Evolutionary conservation across 2,797 vertebrate genomes (phyloP).

Genomic region (Telmatherina bonti): DNA sequence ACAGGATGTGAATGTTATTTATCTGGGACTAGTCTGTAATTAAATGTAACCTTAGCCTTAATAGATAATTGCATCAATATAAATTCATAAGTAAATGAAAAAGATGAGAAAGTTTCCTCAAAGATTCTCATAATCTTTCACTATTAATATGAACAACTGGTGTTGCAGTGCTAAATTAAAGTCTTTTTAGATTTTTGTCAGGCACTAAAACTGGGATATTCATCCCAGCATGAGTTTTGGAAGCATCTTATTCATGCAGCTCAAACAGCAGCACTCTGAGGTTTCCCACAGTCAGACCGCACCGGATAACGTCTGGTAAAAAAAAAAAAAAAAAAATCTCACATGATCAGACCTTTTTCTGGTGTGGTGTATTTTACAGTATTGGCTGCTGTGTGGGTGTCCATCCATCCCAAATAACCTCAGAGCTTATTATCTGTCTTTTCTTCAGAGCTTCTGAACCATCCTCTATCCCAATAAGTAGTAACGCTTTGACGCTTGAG

Average conservation of each 20-base stretch:
- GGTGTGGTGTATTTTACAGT: conserved; percentile 24
- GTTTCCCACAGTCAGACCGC: not conserved
- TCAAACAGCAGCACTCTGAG: conserved; percentile 21
- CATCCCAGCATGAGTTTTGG: conserved; percentile 8
- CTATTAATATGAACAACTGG: not conserved
- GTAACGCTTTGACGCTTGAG: conserved; percentile 65
- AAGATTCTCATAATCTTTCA: not conserved
- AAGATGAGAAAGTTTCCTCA: not conserved
- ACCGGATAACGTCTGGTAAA: conserved; percentile 4
- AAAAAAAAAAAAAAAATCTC: conserved; percentile 46
- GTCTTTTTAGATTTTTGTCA: conserved; percentile 5
- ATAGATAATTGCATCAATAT: too few species aligned
- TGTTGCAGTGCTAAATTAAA: conserved; percentile 6
- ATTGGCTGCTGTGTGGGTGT: conserved; percentile 24
- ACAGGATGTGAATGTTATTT: too few species aligned
- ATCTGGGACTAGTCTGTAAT: too few species aligned
- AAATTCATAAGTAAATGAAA: not conserved
- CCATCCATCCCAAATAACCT: conserved; percentile 45
- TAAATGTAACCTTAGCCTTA: too few species aligned
- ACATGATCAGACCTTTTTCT: conserved; percentile 52
- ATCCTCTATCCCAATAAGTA: conserved; percentile 53
- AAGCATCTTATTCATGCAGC: conserved; percentile 14
- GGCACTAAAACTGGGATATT: conserved; percentile 12
- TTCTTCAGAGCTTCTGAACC: conserved; percentile 37
- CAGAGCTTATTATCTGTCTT: conserved; percentile 49